phyloP scores from a whole-genome alignment of 2,113 vertebrate species.

The Talpa occidentalis region DNA sequence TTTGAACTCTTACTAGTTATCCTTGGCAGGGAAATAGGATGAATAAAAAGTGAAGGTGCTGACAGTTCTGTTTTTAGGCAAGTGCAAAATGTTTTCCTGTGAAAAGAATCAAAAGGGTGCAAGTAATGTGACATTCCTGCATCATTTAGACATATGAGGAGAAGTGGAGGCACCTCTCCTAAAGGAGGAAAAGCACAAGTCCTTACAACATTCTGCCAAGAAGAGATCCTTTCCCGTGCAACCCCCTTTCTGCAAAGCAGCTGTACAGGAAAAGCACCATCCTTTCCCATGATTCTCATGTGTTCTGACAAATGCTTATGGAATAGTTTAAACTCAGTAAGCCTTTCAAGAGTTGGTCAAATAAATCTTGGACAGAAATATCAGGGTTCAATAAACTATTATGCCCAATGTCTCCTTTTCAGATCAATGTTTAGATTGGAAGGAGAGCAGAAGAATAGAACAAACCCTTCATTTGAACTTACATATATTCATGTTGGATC shows the following conservation, averaged over 20 bases:
- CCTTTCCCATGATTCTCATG: background rate
- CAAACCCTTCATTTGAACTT: constrained; percentile 20
- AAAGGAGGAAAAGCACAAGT: constrained; percentile 23
- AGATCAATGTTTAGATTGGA: constrained; percentile 60
- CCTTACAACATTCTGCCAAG: background rate
- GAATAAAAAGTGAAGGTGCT: constrained; percentile 57
- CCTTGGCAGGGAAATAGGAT: constrained; percentile 47
- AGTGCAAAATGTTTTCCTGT: constrained; percentile 23
- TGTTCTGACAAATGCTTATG: constrained; percentile 25
- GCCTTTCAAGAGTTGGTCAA: constrained; percentile 50
- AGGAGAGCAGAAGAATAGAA: constrained; percentile 58
- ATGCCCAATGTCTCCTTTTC: constrained; percentile 46
- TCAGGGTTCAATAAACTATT: constrained; percentile 66
- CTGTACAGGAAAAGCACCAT: constrained; percentile 28
- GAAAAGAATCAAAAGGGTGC: constrained; percentile 52
- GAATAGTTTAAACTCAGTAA: constrained; percentile 53
- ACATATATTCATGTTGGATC: background rate
- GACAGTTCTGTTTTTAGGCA: constrained; percentile 70
- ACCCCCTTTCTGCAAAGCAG: constrained; percentile 47
- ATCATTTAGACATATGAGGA: background rate
- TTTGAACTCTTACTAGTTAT: constrained; percentile 3
- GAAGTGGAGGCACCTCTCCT: background rate
- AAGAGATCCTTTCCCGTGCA: background rate
- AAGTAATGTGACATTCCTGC: constrained; percentile 40
- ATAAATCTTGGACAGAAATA: constrained; percentile 59